Evolutionary conservation across 2,797 vertebrate species (phyloP).

Genomic region (Allobates femoralis): DNA sequence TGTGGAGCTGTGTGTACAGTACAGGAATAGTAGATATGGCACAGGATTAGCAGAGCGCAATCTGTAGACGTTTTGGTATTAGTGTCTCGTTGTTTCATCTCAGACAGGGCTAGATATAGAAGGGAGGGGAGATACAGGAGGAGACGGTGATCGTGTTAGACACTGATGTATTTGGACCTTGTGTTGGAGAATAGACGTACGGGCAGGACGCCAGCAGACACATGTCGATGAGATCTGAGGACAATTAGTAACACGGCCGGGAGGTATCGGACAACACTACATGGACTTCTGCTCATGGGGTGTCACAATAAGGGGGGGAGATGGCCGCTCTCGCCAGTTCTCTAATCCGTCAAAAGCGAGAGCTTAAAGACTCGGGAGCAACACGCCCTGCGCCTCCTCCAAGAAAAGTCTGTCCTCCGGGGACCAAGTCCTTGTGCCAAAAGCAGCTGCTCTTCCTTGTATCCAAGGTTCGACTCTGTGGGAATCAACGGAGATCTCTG

Average conservation of each 20-base stretch:
- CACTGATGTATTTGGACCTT: too few species aligned
- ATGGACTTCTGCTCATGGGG: too few species aligned
- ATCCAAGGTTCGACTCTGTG: slow-evolving; percentile 90
- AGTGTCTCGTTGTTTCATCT: too few species aligned
- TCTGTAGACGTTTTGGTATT: too few species aligned
- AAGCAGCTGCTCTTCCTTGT: slow-evolving; percentile 90
- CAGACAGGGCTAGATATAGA: too few species aligned
- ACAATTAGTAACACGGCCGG: too few species aligned
- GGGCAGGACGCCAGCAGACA: too few species aligned
- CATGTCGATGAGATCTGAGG: too few species aligned
- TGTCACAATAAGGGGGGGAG: slow-evolving; percentile 15
- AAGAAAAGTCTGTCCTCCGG: slow-evolving; percentile 87
- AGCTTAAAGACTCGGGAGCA: slow-evolving; percentile 87
- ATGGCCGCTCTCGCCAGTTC: slow-evolving; percentile 93
- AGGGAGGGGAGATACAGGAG: too few species aligned
- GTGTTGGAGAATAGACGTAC: too few species aligned
- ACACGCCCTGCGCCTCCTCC: slow-evolving; percentile 85
- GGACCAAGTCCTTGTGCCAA: slow-evolving; percentile 92
- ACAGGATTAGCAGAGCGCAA: not conserved
- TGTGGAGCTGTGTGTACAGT: not conserved
- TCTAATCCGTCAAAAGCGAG: slow-evolving; percentile 88
- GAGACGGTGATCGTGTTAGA: too few species aligned
- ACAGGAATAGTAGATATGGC: slow-evolving; percentile 47
- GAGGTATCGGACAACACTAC: too few species aligned
- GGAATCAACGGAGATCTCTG: slow-evolving; percentile 81